phyloP scores from a whole-genome alignment of 2,113 vertebrate genomes.

The Copsychus sechellarum region DNA sequence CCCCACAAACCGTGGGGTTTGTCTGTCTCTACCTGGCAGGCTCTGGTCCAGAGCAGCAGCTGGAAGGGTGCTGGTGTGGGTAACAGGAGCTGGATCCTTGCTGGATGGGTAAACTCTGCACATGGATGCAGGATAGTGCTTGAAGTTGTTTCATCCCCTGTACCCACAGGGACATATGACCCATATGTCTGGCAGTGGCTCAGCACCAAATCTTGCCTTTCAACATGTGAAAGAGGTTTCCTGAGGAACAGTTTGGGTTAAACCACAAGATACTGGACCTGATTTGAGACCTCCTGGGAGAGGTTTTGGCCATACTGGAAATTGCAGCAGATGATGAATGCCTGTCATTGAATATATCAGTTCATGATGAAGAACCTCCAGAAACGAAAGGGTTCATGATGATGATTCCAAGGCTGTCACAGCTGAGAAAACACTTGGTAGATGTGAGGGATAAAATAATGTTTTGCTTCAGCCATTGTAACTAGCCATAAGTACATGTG shows the following conservation, averaged over 20 bases:
- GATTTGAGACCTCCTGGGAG: background rate
- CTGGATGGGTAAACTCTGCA: background rate
- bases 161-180: fast-evolving
- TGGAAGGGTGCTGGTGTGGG: background rate
- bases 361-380: background rate
- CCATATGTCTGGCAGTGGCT: background rate
- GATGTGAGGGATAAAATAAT: background rate
- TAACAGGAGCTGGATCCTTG: background rate
- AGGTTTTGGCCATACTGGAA: background rate
- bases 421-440: background rate
- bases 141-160: background rate
- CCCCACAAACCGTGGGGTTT: fast-evolving
- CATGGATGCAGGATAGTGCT: background rate
- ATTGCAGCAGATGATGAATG: background rate
- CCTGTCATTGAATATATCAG: background rate
- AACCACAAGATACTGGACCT: background rate
- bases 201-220: background rate
- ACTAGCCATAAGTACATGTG: background rate
- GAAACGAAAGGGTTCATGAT: background rate
- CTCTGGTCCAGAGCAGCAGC: background rate
- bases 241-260: background rate
- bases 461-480: background rate
- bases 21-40: background rate
- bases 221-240: background rate
- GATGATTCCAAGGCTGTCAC: background rate